phyloP scores from a whole-genome alignment of 2,113 vertebrate species.

The Syngnathoides biaculeatus region DNA sequence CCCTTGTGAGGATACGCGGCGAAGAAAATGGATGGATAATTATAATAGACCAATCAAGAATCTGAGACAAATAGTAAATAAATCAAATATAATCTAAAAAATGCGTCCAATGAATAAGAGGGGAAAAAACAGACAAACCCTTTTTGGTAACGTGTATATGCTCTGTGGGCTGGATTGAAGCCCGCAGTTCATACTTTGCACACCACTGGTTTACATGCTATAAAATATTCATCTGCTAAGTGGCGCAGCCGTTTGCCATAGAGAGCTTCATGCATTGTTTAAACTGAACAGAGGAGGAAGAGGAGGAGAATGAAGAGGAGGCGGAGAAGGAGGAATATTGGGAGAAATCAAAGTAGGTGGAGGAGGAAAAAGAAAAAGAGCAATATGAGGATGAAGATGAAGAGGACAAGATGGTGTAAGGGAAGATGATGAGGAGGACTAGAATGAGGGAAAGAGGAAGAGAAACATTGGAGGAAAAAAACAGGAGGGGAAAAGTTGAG shows the following conservation, averaged over 20 bases:
- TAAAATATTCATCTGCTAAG: slow-evolving; percentile 78
- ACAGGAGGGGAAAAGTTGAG: too few species aligned
- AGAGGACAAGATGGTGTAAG: slow-evolving; percentile 11
- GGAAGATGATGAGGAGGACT: slow-evolving; percentile 33
- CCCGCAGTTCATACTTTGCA: not conserved
- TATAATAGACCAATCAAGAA: not conserved
- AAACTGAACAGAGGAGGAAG: slow-evolving; percentile 39
- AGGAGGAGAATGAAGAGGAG: not conserved
- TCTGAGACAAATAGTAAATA: too few species aligned
- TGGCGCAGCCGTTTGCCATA: slow-evolving; percentile 70
- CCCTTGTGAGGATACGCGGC: too few species aligned
- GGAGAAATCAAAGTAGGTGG: slow-evolving; percentile 38
- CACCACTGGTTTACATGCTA: slow-evolving; percentile 51
- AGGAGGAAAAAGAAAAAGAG: not conserved
- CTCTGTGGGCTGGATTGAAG: not conserved
- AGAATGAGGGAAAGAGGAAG: too few species aligned
- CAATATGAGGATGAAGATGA: too few species aligned
- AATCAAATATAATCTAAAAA: not conserved
- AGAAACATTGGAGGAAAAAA: not conserved
- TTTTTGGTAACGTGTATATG: not conserved
- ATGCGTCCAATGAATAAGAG: not conserved
- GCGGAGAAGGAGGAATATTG: slow-evolving; percentile 42
- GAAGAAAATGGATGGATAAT: too few species aligned
- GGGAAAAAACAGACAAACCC: not conserved
- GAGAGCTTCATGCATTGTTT: slow-evolving; percentile 74